Conservation (phyloP, 1,140 invertebrate genomes). For the Coelopa frigida region DNA sequence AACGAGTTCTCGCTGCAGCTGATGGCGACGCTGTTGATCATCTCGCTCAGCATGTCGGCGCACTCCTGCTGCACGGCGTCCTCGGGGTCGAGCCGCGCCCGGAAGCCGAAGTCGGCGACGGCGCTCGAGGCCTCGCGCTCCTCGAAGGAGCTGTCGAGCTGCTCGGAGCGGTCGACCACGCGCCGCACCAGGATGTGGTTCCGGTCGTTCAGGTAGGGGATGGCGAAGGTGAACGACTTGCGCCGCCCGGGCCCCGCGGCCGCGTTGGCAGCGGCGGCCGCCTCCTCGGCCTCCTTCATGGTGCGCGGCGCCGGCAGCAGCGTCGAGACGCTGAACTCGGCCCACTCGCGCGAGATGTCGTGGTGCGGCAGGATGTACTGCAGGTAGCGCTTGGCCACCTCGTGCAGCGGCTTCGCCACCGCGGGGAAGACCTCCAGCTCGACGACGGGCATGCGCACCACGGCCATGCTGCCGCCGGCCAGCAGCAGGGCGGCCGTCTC, state of each 20-base stretch:
- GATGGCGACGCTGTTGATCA: slow-evolving; percentile 43
- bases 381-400: slow-evolving; percentile 39
- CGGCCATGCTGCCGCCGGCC: slow-evolving; percentile 36
- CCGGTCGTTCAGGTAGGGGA: slow-evolving; percentile 40
- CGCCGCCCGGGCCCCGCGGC: slow-evolving; percentile 11
- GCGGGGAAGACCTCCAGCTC: slow-evolving; percentile 37
- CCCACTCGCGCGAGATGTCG: slow-evolving; percentile 40
- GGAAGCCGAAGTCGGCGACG: slow-evolving; percentile 17
- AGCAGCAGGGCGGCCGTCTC: slow-evolving; percentile 31
- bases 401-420: slow-evolving; percentile 29
- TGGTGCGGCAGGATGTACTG: slow-evolving; percentile 38
- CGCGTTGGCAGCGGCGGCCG: slow-evolving; percentile 20
- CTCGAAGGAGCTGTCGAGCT: slow-evolving; percentile 28
- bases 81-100: slow-evolving; percentile 8
- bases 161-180: slow-evolving; percentile 36
- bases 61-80: slow-evolving; percentile 18
- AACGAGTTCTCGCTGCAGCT: slow-evolving; percentile 41
- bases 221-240: slow-evolving; percentile 35
- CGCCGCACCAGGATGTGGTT: slow-evolving; percentile 36
- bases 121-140: slow-evolving; percentile 9
- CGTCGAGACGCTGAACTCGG: slow-evolving; percentile 41
- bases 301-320: slow-evolving; percentile 18
- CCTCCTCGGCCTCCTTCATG: slow-evolving; percentile 14
- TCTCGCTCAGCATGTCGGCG: slow-evolving; percentile 34
- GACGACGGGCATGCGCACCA: slow-evolving; percentile 36